phyloP scores from a whole-genome alignment of 2,113 vertebrate genomes.

The Brachyistius frenatus region DNA sequence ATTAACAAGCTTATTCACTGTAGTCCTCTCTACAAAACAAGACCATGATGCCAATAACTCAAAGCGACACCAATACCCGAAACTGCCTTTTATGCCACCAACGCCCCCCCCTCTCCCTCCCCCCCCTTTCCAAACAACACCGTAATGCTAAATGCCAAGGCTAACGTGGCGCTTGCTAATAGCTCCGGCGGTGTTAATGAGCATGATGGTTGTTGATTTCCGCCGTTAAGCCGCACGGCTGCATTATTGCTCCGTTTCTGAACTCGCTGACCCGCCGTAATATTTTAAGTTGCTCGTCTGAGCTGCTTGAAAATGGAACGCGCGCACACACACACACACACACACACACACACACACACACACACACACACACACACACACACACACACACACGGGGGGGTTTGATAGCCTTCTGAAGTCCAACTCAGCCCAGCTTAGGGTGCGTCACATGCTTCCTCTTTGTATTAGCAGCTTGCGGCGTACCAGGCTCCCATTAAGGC shows the following conservation, averaged over 20 bases:
- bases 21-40: slow-evolving; percentile 77
- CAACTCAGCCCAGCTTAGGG: slow-evolving; percentile 70
- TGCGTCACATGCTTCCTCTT: slow-evolving; percentile 86
- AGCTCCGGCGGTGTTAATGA: slow-evolving; percentile 47
- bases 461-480: slow-evolving; percentile 77
- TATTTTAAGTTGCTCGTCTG: slow-evolving; percentile 81
- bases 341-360: no score
- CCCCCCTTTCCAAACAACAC: not conserved
- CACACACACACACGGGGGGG: not conserved
- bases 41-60: slow-evolving; percentile 76
- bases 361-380: no score
- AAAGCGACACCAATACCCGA: slow-evolving; percentile 74
- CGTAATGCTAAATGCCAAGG: slow-evolving; percentile 28
- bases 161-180: slow-evolving; percentile 43
- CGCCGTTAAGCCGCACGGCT: slow-evolving; percentile 9
- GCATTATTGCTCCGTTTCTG: slow-evolving; percentile 33
- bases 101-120: not conserved
- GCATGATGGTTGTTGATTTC: slow-evolving; percentile 19
- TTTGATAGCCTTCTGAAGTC: slow-evolving; percentile 61
- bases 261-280: slow-evolving; percentile 76
- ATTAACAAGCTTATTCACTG: slow-evolving; percentile 82
- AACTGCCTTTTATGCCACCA: slow-evolving; percentile 65
- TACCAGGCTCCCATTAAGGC: slow-evolving; percentile 80
- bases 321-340: no score
- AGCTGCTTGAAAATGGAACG: slow-evolving; percentile 60